phyloP scores from a whole-genome alignment of 2,888 invertebrate species.

The Acleris holmiana region DNA sequence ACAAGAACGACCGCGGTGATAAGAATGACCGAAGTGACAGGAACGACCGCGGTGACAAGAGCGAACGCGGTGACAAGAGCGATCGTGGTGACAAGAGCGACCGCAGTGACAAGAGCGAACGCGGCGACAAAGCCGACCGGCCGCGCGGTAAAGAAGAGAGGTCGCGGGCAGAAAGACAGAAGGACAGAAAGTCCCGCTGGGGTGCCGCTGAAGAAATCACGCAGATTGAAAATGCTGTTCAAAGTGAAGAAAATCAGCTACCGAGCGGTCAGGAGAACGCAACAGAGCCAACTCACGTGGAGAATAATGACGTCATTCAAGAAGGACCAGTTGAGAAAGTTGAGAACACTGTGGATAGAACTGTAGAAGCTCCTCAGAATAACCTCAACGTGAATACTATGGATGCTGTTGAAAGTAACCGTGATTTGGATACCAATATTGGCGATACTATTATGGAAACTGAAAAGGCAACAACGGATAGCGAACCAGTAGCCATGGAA shows the following conservation, averaged over 20 bases:
- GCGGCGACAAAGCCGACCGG: constrained; percentile 21
- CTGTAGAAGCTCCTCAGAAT: constrained; percentile 5
- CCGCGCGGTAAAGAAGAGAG: constrained; percentile 39
- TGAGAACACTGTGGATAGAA: neutral
- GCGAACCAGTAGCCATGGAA: constrained; percentile 15
- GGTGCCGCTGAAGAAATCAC: constrained; percentile 66
- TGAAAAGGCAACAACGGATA: constrained; percentile 3
- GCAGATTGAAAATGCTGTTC: constrained; percentile 19
- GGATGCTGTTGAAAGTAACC: neutral
- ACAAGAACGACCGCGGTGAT: too few relatives aligned
- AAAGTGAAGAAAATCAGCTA: too few relatives aligned
- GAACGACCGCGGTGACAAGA: too few relatives aligned
- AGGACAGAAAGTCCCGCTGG: constrained; percentile 77
- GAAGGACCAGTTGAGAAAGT: constrained; percentile 1
- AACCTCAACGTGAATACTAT: neutral
- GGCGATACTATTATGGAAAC: neutral
- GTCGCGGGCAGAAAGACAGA: constrained; percentile 68
- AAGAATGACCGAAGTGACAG: too few relatives aligned
- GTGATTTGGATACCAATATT: neutral
- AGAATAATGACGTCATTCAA: neutral
- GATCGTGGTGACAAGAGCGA: constrained; percentile 11
- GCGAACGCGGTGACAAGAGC: too few relatives aligned
- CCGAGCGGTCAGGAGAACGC: neutral
- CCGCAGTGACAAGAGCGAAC: constrained; percentile 3
- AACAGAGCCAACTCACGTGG: neutral